Percentiles rank a stretch among this genome's conserved stretches.
These are phyloP conservation scores for Lutjanus campechanus DNA, from an alignment of 2,797 vertebrate species.

Conservation along the genomic window DNA sequence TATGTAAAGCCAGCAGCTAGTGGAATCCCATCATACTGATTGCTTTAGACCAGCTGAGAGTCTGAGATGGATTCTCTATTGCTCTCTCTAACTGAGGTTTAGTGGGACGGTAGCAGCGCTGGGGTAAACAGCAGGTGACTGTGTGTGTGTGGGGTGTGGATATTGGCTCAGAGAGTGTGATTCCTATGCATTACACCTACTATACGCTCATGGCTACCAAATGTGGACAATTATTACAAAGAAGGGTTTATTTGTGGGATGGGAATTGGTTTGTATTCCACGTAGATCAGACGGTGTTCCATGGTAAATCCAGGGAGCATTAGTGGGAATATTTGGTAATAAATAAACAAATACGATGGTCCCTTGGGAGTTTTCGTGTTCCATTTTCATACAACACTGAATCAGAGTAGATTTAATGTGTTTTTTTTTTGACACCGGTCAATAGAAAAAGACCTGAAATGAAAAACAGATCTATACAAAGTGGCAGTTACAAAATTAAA, in stretches of 20 bases:
- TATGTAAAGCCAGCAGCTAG: conserved; percentile 72
- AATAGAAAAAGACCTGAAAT: neutral
- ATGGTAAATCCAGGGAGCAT: neutral
- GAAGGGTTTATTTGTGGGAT: conserved; percentile 6
- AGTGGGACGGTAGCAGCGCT: conserved; percentile 16
- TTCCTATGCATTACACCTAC: conserved; percentile 57
- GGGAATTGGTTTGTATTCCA: conserved; percentile 14
- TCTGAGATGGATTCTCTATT: conserved; percentile 62
- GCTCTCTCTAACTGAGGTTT: conserved; percentile 44
- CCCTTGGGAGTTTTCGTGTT: neutral
- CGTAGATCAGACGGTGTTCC: neutral
- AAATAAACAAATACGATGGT: neutral
- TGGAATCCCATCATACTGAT: conserved; percentile 72
- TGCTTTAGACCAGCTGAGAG: conserved; percentile 75
- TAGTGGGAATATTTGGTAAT: conserved; percentile 9
- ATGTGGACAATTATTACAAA: conserved; percentile 4
- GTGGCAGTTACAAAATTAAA: too few species aligned
- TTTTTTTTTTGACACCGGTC: neutral
- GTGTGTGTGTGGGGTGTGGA: conserved; percentile 8
- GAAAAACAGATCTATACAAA: neutral
- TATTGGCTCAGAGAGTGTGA: conserved; percentile 25
- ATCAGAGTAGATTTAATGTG: neutral
- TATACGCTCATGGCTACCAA: conserved; percentile 5
- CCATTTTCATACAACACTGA: neutral
- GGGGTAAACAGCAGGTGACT: conserved; percentile 55